Conservation (phyloP, 2,888 invertebrate genomes). For the Carterocephalus palaemon region DNA sequence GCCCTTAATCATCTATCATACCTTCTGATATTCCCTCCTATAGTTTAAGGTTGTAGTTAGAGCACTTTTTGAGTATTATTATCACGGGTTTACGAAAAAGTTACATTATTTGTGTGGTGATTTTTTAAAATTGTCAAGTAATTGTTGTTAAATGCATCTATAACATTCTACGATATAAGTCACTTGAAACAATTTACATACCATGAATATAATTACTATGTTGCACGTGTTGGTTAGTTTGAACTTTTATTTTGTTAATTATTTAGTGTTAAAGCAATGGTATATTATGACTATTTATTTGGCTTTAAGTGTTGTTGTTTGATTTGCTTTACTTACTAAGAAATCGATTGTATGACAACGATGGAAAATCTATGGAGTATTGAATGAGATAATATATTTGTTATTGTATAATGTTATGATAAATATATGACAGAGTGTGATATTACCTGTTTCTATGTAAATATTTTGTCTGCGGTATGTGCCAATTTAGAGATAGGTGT, state of each 20-base stretch:
- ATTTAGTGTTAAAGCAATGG: conserved; percentile 10
- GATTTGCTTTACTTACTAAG: conserved; percentile 8
- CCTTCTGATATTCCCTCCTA: conserved; percentile 23
- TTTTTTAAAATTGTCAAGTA: neutral
- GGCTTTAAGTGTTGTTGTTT: conserved; percentile 13
- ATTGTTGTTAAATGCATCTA: conserved; percentile 7
- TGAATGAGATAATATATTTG: conserved; percentile 15
- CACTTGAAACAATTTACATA: conserved; percentile 12
- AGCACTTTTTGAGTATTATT: conserved; percentile 15
- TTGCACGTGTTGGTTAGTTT: conserved; percentile 11
- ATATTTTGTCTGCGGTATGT: conserved; percentile 44
- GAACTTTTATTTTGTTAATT: neutral
- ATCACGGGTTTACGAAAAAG: conserved; percentile 3
- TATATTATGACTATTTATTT: conserved; percentile 11
- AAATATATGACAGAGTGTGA: conserved; percentile 39
- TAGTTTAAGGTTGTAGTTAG: conserved; percentile 18
- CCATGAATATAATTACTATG: conserved; percentile 3
- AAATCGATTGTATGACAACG: conserved; percentile 45
- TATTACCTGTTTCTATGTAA: conserved; percentile 41
- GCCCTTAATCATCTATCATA: conserved; percentile 14
- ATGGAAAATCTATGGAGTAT: conserved; percentile 27
- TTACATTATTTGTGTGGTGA: neutral
- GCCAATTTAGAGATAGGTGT: conserved; percentile 46
- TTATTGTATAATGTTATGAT: conserved; percentile 14
- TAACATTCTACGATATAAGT: conserved; percentile 9